A percentile compares a stretch with the other conserved stretches of the same genome.
phyloP scores from a whole-genome alignment of 2,113 vertebrate genomes.

The Aldabrachelys gigantea region DNA sequence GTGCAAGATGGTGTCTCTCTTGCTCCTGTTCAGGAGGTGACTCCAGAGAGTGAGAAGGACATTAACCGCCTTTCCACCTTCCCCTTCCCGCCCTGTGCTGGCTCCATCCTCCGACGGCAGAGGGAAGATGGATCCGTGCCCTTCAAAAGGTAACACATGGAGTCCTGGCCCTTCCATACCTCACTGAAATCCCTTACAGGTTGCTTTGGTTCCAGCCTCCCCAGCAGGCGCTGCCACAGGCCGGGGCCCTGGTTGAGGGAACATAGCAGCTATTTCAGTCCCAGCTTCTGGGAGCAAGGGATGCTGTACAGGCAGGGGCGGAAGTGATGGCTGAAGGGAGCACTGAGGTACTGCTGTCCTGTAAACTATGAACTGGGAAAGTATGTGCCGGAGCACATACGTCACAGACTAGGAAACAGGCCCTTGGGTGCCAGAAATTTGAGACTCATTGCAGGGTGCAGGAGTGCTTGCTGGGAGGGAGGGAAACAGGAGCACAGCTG shows the following conservation, averaged over 20 bases:
- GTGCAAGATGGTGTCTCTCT: neutral
- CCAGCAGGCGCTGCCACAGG: neutral
- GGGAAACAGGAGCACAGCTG: neutral
- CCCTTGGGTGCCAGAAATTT: neutral
- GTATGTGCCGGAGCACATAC: neutral
- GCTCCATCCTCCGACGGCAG: slow-evolving; percentile 90
- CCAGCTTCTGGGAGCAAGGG: neutral
- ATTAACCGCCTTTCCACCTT: slow-evolving; percentile 95
- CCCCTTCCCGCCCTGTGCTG: slow-evolving; percentile 90
- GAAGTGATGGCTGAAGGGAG: neutral
- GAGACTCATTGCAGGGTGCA: neutral
- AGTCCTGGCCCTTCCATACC: neutral
- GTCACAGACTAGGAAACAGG: neutral
- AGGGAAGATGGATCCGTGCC: slow-evolving; percentile 74
- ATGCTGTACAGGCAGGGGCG: neutral
- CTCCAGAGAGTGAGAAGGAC: slow-evolving; percentile 85
- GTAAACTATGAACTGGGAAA: no score
- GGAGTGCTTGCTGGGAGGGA: neutral
- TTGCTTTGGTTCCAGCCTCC: neutral
- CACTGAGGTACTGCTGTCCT: neutral
- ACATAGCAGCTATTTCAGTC: neutral
- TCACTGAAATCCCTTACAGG: neutral
- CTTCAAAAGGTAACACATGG: slow-evolving; percentile 73
- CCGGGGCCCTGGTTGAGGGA: neutral
- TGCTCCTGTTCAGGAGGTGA: slow-evolving; percentile 61